A percentile compares a stretch with the other conserved stretches of the same genome.
Conservation (phyloP, 2,797 vertebrate genomes). For the Myotis findleyi region DNA sequence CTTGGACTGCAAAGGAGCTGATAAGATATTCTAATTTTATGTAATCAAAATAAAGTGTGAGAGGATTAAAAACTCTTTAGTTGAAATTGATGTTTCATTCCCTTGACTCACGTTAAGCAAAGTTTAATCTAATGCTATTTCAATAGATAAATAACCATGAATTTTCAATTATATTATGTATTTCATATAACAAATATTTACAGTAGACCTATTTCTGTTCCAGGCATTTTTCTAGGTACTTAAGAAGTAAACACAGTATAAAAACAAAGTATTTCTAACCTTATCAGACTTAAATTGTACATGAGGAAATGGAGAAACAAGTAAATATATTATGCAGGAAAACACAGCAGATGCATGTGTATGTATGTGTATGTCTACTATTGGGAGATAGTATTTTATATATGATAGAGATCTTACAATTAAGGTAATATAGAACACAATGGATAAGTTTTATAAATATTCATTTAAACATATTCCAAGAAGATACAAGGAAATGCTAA, state of each 20-base stretch:
- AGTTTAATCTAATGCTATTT: slow-evolving; percentile 54
- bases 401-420: not conserved
- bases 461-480: not conserved
- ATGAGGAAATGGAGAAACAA: not conserved
- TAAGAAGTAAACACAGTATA: not conserved
- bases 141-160: slow-evolving; percentile 29
- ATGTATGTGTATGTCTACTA: not conserved
- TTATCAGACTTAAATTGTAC: not conserved
- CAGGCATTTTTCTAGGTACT: not conserved
- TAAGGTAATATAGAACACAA: not conserved
- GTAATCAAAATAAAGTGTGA: slow-evolving; percentile 64
- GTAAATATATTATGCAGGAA: not conserved
- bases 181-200: slow-evolving; percentile 20
- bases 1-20: slow-evolving; percentile 21
- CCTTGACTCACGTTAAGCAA: slow-evolving; percentile 38
- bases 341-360: not conserved
- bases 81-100: slow-evolving; percentile 56
- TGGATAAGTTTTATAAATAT: not conserved
- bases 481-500: not conserved
- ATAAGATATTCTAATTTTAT: slow-evolving; percentile 63
- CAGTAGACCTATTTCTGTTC: not conserved
- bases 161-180: not conserved
- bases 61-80: slow-evolving; percentile 43
- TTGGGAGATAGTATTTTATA: not conserved
- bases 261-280: not conserved